phyloP scores from a whole-genome alignment of 35 echinoderm and acorn worm genomes.

The Lytechinus pictus region DNA sequence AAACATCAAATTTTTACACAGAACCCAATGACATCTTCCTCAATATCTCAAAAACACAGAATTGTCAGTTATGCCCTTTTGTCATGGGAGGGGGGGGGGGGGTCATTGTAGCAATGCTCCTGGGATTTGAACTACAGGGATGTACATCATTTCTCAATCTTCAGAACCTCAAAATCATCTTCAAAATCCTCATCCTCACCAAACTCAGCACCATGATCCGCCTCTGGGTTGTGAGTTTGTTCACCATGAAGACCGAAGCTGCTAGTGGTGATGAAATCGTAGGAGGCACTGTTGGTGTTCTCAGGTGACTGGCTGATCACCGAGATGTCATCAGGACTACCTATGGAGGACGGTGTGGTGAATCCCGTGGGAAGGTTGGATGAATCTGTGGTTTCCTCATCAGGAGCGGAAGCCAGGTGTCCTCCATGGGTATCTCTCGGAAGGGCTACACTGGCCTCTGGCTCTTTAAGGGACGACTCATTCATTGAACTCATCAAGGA shows the following conservation, averaged over 20 bases:
- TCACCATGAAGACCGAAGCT: neutral
- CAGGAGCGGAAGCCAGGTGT: neutral
- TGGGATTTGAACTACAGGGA: neutral
- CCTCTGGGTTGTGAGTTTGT: neutral
- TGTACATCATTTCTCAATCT: neutral
- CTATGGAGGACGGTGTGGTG: neutral
- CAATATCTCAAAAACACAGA: too few species aligned
- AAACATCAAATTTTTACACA: too few species aligned
- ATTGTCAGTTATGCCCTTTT: too few species aligned
- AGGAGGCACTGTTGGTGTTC: conserved; percentile 28
- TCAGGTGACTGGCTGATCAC: conserved; percentile 25
- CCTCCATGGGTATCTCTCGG: neutral
- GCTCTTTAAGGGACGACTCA: neutral
- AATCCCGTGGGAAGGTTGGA: neutral
- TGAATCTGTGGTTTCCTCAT: neutral
- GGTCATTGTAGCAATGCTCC: too few species aligned
- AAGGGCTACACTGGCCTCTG: neutral
- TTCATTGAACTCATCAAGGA: neutral
- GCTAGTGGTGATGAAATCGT: conserved; percentile 21
- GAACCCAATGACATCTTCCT: too few species aligned
- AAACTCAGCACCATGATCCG: neutral
- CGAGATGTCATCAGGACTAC: neutral
- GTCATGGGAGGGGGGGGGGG: too few species aligned
- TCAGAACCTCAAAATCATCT: conserved; percentile 11
- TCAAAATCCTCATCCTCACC: neutral